Base-by-base conservation (phyloP, 2,888 invertebrate genomes). In the Pyrochroa serraticornis region DNA sequence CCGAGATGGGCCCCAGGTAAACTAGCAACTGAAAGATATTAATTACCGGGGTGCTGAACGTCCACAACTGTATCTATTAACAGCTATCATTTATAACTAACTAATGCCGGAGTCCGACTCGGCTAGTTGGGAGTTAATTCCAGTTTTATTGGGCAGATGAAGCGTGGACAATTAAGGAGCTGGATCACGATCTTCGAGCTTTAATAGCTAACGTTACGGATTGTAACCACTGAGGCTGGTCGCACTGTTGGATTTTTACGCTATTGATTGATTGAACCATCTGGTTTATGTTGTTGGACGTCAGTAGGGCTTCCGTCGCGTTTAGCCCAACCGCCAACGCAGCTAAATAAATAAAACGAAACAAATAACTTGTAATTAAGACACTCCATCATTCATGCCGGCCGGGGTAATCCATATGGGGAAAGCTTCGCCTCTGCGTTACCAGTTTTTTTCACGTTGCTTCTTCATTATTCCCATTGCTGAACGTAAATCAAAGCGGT, bases 11-110 rank as follows among this genome's bases (percentile, higher is more conserved):
- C 46, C 51, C 33, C 58, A 52, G 52, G 58, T 58, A 58, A 42
- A 30, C 37, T 47, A 37, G 22, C 37, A 37, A 43, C 34, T 47
- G 58, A 52, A 58, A 52, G 58, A 58, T 58, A 58, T 58, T 58
- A 58, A 58, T 58, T 58, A 47, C 52, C 47, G 14, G 58, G 58
- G 58, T 52, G 48, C 45, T 51, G 51, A 35, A 55, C 55, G 51
- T 51, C 46, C 47, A 46, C 49, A 57, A 57, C 57, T 51, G 46
- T 57, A 57, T 57, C 51, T 45, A 51, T 57, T 51, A 57, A 57
- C 39, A 7, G 43, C 46, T 33, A 58, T 58, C 52, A 58, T 58
- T 52, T 58, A 58, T 58, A 51, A 45, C 48, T 36, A 43, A 49
- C 49, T 22, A 5, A 5, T 3, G 22, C 5, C 22, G 22, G 9